Conservation (phyloP, 2,888 invertebrate genomes). For the Pachydiplax longipennis region DNA sequence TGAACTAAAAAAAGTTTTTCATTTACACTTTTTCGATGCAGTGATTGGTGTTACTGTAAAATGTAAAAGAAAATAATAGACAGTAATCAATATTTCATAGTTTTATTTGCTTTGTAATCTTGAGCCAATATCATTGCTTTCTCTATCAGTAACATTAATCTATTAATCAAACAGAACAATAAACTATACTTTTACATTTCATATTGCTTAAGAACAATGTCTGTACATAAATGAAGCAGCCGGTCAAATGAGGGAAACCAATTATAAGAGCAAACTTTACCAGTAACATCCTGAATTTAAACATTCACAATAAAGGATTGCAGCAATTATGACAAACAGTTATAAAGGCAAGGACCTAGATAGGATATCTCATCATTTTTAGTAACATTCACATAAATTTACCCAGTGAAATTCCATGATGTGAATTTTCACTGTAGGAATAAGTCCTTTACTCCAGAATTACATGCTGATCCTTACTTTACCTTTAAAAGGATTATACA, state of each 20-base stretch:
- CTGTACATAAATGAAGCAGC: background rate
- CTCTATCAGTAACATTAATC: background rate
- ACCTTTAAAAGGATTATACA: background rate
- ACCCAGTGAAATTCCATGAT: background rate
- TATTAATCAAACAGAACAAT: background rate
- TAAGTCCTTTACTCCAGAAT: no score
- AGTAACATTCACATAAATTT: background rate
- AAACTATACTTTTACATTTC: background rate
- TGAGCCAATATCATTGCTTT: background rate
- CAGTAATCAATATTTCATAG: background rate
- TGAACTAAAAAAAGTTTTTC: no score
- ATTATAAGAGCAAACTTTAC: background rate
- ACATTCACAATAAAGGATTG: background rate
- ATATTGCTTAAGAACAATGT: background rate
- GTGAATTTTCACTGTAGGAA: no score
- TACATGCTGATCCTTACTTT: background rate
- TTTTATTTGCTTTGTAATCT: background rate
- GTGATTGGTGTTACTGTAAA: no score
- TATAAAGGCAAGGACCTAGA: background rate
- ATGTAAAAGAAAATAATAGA: no score
- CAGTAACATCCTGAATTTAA: background rate
- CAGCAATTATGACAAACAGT: background rate
- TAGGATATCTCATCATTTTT: background rate
- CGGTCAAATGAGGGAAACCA: background rate
- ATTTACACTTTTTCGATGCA: no score